A percentile compares a stretch with the other conserved stretches of the same genome.
Evolutionary conservation across 2,888 invertebrate genomes (phyloP).

Genomic region (Carpatolechia fugitivella): DNA sequence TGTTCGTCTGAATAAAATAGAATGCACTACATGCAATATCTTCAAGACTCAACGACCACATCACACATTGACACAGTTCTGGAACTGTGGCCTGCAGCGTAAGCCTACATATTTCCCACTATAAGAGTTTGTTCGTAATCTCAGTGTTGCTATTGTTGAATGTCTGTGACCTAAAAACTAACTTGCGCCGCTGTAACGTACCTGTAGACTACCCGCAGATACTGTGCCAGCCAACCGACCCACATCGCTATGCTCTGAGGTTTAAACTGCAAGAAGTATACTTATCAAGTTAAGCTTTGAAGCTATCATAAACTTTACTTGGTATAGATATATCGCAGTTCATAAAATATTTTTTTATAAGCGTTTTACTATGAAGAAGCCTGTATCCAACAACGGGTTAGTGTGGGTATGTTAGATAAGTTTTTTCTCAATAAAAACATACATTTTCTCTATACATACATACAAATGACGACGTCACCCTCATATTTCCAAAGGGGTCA

Average conservation of each 20-base stretch:
- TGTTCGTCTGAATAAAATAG: too few relatives aligned
- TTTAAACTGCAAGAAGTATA: neutral
- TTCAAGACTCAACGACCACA: neutral
- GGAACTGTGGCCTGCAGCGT: neutral
- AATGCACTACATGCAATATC: too few relatives aligned
- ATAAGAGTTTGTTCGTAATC: constrained; percentile 41
- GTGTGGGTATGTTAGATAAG: too few relatives aligned
- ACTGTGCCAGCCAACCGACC: neutral
- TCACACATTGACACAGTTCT: neutral
- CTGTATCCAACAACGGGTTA: too few relatives aligned
- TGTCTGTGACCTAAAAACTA: constrained; percentile 53
- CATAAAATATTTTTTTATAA: too few relatives aligned
- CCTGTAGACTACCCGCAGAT: constrained; percentile 10
- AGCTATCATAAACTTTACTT: neutral
- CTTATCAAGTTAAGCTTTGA: neutral
- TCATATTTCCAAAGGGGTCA: too few relatives aligned
- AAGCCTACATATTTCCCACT: neutral
- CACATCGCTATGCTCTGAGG: neutral
- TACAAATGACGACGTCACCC: too few relatives aligned
- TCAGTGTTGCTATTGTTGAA: constrained; percentile 50
- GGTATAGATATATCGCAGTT: too few relatives aligned
- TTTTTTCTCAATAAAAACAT: too few relatives aligned
- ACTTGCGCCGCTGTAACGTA: constrained; percentile 25
- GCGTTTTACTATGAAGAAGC: too few relatives aligned
- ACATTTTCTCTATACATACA: too few relatives aligned